Evolutionary conservation across 2,797 vertebrate species (phyloP), one percentile per base, ranked within the genome.

Genomic region (Onychomys leucogaster): DNA sequence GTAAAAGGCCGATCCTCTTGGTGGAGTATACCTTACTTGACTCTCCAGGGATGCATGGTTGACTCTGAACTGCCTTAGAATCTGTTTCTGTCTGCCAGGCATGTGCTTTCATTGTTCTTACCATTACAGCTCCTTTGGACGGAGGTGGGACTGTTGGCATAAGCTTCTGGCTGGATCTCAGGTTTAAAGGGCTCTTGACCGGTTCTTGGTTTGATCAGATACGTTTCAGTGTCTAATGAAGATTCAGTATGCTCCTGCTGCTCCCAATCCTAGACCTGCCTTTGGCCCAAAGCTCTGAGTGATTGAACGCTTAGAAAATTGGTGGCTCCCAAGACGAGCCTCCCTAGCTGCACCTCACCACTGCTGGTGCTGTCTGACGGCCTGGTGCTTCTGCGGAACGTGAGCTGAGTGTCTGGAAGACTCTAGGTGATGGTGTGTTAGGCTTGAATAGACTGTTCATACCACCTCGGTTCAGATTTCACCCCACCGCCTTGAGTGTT

Each of bases 401-500:
- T 67, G 59, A 57, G 46, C 17, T 75, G 25, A 34, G 59, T 90
- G 73, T 95, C 67, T 89, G 83, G 3, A 91, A 71, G 69, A 73
- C 21, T 73, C 75, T 57, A 67, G 10, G 52, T 46, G 25, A 49
- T 76, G 61, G 65, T 92, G 65, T 88, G 82, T 87, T 90, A 82
- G 61, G 43, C 37, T 73, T 90, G 23, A 63, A 14, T 27, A 57
- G 55, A 85, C 25, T 73, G 6, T 94, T 59, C 83, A 52, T 91
- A 61, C 71, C 91, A 57, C 21, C 13, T 92, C 90, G 32, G 13
- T 81, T 95, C 55, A 80, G 61, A 77, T 95, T 95, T 97, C 95
- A 81, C 46, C 37, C 67, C 37, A 25, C 23, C 41, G 6, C 10
- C 10, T 77, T 91, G 21, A 69, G 52, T 92, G 11, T 23, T 80